Conservation (phyloP, 2,113 vertebrate genomes). For the Petrocephalus microphthalmus region DNA sequence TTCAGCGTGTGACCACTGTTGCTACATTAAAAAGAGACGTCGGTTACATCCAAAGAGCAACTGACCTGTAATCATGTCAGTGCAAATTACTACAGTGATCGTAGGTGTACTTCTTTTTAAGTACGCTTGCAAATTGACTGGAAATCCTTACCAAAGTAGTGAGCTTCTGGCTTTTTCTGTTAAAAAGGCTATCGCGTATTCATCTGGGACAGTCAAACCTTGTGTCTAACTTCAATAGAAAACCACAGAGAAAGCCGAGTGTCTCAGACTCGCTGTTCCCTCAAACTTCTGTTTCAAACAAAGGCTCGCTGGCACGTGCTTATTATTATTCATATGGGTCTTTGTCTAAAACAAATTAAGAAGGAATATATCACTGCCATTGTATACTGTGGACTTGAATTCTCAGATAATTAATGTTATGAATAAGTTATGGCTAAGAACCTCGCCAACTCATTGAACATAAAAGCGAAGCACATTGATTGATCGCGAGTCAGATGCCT, state of each 20-base stretch:
- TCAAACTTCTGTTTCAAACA: conserved; percentile 13
- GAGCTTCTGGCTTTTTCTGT: background rate
- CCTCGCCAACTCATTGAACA: background rate
- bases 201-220: background rate
- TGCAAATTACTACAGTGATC: conserved; percentile 21
- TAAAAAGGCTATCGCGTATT: background rate
- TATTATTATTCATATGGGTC: background rate
- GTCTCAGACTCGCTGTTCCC: conserved; percentile 23
- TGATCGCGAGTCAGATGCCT: background rate
- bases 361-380: background rate
- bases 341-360: conserved; percentile 9
- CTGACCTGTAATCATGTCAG: conserved; percentile 26
- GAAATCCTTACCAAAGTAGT: background rate
- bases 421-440: background rate
- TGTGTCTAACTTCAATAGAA: background rate
- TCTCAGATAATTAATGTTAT: conserved; percentile 16
- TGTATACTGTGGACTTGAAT: background rate
- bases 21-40: conserved; percentile 15
- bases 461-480: background rate
- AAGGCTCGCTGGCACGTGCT: conserved; percentile 21
- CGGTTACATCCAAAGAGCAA: conserved; percentile 22
- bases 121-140: background rate
- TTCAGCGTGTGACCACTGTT: conserved; percentile 8
- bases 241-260: conserved; percentile 18
- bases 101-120: conserved; percentile 8